These are phyloP conservation scores for Oreochromis mossambicus DNA, from an alignment of 2,797 vertebrate species.

Conservation along the genomic window DNA sequence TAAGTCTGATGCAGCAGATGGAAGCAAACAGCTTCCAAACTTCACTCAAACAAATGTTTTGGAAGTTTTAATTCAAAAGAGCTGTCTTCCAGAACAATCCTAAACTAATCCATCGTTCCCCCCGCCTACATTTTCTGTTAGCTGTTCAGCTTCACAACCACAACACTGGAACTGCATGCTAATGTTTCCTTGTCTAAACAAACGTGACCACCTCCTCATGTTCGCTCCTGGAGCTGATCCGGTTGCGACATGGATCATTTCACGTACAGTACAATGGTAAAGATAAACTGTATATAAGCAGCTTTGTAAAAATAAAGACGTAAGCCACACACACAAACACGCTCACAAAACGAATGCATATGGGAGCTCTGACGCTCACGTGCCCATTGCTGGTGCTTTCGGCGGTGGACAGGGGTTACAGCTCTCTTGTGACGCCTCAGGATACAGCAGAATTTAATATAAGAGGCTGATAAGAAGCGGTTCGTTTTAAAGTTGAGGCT, in stretches of 20 bases:
- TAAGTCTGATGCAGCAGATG: neutral
- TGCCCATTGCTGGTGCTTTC: neutral
- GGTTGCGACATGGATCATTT: slow-evolving; percentile 14
- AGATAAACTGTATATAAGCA: neutral
- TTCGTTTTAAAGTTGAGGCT: neutral
- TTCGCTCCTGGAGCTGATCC: neutral
- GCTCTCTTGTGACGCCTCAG: neutral
- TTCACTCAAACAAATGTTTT: neutral
- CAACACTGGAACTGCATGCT: neutral
- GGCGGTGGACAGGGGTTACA: fast-evolving
- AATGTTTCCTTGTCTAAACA: neutral
- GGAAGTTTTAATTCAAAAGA: neutral
- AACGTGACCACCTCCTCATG: neutral
- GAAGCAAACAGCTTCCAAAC: neutral
- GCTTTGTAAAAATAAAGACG: neutral
- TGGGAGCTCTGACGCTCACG: neutral
- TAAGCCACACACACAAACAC: neutral
- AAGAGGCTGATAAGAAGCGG: neutral
- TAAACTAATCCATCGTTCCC: neutral
- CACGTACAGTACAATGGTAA: neutral
- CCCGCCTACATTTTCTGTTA: fast-evolving
- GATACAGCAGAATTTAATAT: neutral
- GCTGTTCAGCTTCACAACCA: neutral
- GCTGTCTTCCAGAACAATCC: neutral
- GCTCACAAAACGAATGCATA: neutral